Evolutionary conservation across 2,113 vertebrate genomes (phyloP), one percentile per base, ranked within the genome.

Genomic region (Formicarius rufipectus): DNA sequence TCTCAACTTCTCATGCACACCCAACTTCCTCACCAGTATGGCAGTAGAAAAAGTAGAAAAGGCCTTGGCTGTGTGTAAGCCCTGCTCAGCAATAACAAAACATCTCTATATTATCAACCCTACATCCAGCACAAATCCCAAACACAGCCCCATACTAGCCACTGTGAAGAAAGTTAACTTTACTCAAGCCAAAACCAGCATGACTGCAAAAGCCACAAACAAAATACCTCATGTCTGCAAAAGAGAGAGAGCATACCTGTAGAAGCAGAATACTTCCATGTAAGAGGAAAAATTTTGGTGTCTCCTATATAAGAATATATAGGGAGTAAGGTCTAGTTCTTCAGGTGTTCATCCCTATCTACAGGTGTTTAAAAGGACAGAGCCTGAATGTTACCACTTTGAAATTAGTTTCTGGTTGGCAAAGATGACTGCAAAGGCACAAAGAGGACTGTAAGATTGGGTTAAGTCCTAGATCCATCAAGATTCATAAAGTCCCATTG

Each of bases 21-120:
- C 17, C 13, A 47, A 6, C 1, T 1, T 1, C 24, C n/a, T 62
- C 30, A 22, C n/a, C 33, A n/a, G 22, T 0, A 0, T 14, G 40
- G 40, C 44, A 44, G 18, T 8, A 22, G 2, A 14, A 12, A 62
- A 68, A 62, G 23, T 33, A 67, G 44, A 52, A 59, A 39, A 23
- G n/a, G 18, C 2, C 76, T 66, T 27, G 14, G 42, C n/a, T 75
- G n/a, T 60, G 20, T 31, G 53, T 30, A 5, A 89, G 71, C 39
- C 6, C 53, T 68, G 71, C 47, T 62, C 55, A 55, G 55, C 40
- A 55, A 2, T 9, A 31, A 68, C 9, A 53, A 68, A 75, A 19
- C 6, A 83, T 5, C 24, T 47, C 53, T 20, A 3, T 8, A 3
- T 68, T 82, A 62, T 47, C n/a, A 76, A 19, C 21, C 7, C 40